Base-by-base conservation (phyloP, 1,140 invertebrate genomes). In the Ooceraea biroi region DNA sequence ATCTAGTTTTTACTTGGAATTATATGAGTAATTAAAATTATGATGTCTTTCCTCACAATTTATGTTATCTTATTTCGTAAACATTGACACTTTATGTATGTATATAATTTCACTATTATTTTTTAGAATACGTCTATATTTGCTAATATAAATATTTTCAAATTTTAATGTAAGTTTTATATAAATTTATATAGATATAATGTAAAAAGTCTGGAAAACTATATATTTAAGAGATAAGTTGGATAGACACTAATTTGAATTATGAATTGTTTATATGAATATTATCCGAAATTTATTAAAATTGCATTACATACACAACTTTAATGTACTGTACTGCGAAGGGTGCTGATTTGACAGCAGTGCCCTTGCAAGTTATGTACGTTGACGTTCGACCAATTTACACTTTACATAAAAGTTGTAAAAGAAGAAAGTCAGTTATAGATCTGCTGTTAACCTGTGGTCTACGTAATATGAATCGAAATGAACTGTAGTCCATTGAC, bases 401-500 rank as follows among this genome's bases (percentile, higher is more conserved):
- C 58, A 60, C 78, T 82, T 82, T 60, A 61, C 27, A 72, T 82
- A 36, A 60, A 82, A 82, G 41, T 73, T 82, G 41, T 61, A 61
- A 74, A 74, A 82, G 57, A 17, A 82, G 44, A 22, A 82, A 82
- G 69, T 74, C 58, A 61, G 46, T 82, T 82, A 82, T 72, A 82
- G 58, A 82, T 8, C 30, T 58, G 55, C 22, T 60, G 12, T 80
- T 82, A 82, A 50, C 52, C 22, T 8, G 8, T 17, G 27, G 52
- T 61, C 48, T 82, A 82, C 57, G 71, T 82, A 57, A 80, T 78
- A 17, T n/a, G 5, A 3, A 77, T 63, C 36, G 57, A 41, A 83
- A 61, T 25, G 60, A 19, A 77, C 46, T 44, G 36, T 12, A 87
- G 86, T 87, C 84, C 85, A 80, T 86, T 86, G 84, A 88, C 78